Evolutionary conservation across 2,797 vertebrate genomes (phyloP), one percentile per base, ranked within the genome.

Genomic region (Pseudochirops corinnae): DNA sequence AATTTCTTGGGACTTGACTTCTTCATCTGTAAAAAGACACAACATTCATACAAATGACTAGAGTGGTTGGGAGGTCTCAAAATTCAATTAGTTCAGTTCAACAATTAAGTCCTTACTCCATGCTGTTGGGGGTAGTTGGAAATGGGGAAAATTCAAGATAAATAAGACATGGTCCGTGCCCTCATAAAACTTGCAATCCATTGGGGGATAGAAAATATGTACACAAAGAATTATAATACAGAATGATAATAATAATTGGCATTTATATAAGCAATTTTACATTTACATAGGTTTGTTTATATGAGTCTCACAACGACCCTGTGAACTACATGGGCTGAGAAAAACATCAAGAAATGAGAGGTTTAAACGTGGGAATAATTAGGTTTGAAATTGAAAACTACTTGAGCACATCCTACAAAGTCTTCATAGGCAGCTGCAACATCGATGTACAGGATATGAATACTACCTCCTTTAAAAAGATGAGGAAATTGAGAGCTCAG

Each of bases 381-480:
- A 56, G 52, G 93, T 60, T 90, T 95, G 31, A 93, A 53, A 56
- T 90, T 62, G 60, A 91, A 92, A 96, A 55, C 24, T 31, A 90
- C 91, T 12, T 24, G 3, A 94, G 90, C 92, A 39, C 93, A 92
- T 94, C 87, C 11, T 92, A 74, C 95, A 95, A 60, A 67, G 55
- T 60, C 26, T 90, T 95, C 82, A 95, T 96, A 92, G 96, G 95
- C 95, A 97, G 95, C 91, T 95, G 29, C 90, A 95, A 96, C 67
- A 74, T 92, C 97, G 55, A 92, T 92, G 67, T 87, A 94, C 96
- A 95, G 94, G 93, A 93, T 11, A 39, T 94, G 91, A 87, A 50
- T 39, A 46, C 52, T 90, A 93, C 1, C 13, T 2, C 55, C 10
- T 2, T 93, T 55, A 56, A 12, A 94, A 12, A 93, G 92, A 58